Conservation (phyloP, 2,888 invertebrate genomes). For the Plusia festucae region DNA sequence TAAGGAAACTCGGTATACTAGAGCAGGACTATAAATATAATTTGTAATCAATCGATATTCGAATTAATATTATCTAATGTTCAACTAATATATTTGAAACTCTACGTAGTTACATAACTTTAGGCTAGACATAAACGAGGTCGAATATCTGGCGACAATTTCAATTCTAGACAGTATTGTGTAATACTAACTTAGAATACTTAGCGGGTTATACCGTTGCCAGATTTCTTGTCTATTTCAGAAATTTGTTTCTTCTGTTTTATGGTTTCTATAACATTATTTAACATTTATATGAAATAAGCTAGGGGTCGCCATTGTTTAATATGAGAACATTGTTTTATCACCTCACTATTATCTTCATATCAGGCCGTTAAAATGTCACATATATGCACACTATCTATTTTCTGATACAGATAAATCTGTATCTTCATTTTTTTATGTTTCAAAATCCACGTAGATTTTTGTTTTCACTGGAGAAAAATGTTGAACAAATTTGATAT, state of each 20-base stretch:
- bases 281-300: too few species aligned
- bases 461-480: too few species aligned
- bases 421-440: too few species aligned
- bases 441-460: too few species aligned
- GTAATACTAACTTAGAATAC: conserved; percentile 1
- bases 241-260: background rate
- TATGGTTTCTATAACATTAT: background rate
- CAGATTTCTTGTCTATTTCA: conserved; percentile 13
- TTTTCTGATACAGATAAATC: too few species aligned
- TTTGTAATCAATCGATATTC: background rate
- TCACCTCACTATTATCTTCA: too few species aligned
- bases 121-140: conserved; percentile 36
- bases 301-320: background rate
- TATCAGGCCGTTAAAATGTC: too few species aligned
- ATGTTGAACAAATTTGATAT: too few species aligned
- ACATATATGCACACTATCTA: too few species aligned
- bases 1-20: too few species aligned
- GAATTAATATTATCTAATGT: background rate
- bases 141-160: conserved; percentile 25
- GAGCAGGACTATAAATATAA: too few species aligned
- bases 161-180: conserved; percentile 15
- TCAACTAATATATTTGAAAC: too few species aligned
- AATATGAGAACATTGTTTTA: background rate
- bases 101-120: conserved; percentile 7
- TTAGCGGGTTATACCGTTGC: background rate